These are phyloP conservation scores for Pandemis corylana DNA, from an alignment of 2,888 invertebrate species.

Conservation along the genomic window DNA sequence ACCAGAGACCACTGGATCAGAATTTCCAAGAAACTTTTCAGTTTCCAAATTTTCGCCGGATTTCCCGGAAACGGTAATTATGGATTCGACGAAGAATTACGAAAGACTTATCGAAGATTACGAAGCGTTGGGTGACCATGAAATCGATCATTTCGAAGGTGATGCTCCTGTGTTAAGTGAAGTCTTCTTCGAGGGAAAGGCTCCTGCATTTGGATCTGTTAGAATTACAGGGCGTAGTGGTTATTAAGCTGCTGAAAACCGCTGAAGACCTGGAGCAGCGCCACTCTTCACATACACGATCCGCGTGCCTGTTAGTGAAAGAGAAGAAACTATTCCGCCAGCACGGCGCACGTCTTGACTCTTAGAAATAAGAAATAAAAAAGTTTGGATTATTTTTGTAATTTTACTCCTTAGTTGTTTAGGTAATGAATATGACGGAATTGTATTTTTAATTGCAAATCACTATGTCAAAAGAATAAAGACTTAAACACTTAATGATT, in stretches of 20 bases:
- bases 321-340: no score
- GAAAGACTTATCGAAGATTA: not conserved
- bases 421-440: no score
- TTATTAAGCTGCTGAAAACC: not conserved
- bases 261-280: no score
- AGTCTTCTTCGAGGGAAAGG: not conserved
- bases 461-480: no score
- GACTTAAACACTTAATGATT: no score
- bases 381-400: no score
- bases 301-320: no score
- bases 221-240: conserved; percentile 6
- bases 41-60: not conserved
- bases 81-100: conserved; percentile 3
- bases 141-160: not conserved
- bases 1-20: not conserved
- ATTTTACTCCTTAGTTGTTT: no score
- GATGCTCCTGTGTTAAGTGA: not conserved
- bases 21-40: not conserved
- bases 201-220: conserved; percentile 22
- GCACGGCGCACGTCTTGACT: no score
- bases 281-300: no score
- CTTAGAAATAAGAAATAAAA: no score
- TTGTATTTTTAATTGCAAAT: no score
- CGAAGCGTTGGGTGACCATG: not conserved
- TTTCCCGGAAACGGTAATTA: conserved; percentile 2